Conservation (phyloP, 2,888 invertebrate genomes). For the Mystacides longicornis region DNA sequence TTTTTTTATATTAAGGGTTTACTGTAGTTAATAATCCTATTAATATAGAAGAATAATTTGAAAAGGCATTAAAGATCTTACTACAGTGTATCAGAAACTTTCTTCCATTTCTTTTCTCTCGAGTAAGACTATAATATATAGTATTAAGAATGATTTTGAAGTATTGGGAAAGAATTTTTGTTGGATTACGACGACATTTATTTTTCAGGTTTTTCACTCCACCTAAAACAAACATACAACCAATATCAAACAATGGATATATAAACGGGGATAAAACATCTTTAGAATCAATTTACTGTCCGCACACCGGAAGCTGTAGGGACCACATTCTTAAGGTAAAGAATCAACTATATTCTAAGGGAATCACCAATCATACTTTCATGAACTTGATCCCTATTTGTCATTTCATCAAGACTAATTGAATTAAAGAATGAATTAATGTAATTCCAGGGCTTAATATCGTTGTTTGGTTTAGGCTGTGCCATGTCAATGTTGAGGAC, state of each 20-base stretch:
- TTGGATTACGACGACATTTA: too few relatives aligned
- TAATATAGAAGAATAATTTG: too few relatives aligned
- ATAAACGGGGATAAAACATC: conserved; percentile 28
- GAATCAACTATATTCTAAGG: too few relatives aligned
- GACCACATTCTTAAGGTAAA: conserved; percentile 42
- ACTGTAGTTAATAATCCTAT: too few relatives aligned
- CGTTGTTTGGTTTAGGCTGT: conserved; percentile 43
- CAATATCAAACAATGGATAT: conserved; percentile 13
- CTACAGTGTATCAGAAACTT: too few relatives aligned
- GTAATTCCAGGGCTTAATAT: conserved; percentile 39
- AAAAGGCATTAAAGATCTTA: too few relatives aligned
- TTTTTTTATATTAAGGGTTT: too few relatives aligned
- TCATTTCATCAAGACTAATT: background rate
- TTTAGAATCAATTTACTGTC: conserved; percentile 36
- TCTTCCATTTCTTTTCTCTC: too few relatives aligned
- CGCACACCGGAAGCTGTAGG: conserved; percentile 40
- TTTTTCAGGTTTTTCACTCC: conserved; percentile 44
- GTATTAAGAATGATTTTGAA: too few relatives aligned
- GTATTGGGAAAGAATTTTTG: too few relatives aligned
- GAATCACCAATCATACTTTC: too few relatives aligned
- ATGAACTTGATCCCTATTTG: background rate
- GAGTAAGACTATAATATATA: too few relatives aligned
- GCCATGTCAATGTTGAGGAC: conserved; percentile 44
- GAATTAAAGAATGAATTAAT: background rate
- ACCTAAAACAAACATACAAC: conserved; percentile 36